Evolutionary conservation across 1,140 invertebrate species (phyloP), one percentile per base, ranked within the genome.

Genomic region (Drusus annulatus): DNA sequence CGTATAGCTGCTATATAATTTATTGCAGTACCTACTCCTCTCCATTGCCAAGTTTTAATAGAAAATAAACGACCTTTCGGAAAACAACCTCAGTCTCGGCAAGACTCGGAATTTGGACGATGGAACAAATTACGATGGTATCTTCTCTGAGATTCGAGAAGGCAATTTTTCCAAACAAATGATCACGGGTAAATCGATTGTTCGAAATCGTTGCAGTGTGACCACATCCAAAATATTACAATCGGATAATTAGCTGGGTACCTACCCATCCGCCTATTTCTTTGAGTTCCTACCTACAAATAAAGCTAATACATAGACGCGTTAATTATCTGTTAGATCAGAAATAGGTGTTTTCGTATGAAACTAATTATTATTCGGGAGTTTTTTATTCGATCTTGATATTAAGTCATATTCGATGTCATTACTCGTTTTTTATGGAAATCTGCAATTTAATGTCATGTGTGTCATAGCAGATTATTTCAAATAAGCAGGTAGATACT

Each of bases 121-220:
- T 28, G 16, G 28, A 65, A 65, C 25, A 31, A 65, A 28, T 31
- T 31, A 31, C 28, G 62, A 65, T 65, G 62, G 21, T 65, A 65
- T 65, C 62, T 31, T n/a, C 62, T n/a, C 62, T 65, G 3, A 7
- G 62, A 31, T 31, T 65, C 8, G n/a, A 10, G 62, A 65, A 65
- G 17, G 62, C 62, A 65, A 45, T 45, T 45, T 45, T 45, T 45
- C 36, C 45, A 45, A 31, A 25, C 7, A 31, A 52, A 7, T 71
- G 28, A 50, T 51, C 45, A 50, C 50, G 51, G 17, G 23, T 71
- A 19, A 71, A 71, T 71, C 25, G 3, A 71, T 71, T 71, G 68
- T 71, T 71, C 5, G 21, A 71, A 71, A 23, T 15, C 68, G 51
- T 51, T 51, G 68, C 68, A 71, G 68, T 71, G 68, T 71, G 68